Base-by-base conservation (phyloP, 2,888 invertebrate species). In the Acanthosepion esculentum region DNA sequence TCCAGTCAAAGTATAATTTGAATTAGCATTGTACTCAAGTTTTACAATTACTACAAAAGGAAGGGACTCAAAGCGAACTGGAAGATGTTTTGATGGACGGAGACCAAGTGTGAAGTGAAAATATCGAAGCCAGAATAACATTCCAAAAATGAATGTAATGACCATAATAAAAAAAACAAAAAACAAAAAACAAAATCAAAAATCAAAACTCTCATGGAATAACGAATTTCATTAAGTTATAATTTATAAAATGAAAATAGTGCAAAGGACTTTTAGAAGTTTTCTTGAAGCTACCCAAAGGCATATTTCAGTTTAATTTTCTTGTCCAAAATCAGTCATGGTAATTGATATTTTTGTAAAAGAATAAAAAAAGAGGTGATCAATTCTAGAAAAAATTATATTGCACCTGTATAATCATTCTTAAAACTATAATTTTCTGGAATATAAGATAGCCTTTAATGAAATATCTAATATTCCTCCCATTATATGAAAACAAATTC, bases 1-100 rank as follows among this genome's bases (percentile, higher is more conserved):
- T 78, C n/a, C 78, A 78, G 78, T 78, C 78, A 78, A 78, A 33
- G n/a, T 12, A 78, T 78, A 78, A n/a, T 78, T 78, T 78, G 33
- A 12, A 78, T 10, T 78, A 78, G 78, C 10, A 78, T n/a, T 15
- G 18, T 78, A 78, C 15, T 78, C 33, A 33, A 78, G 78, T n/a
- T 78, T 78, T 78, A 12, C n/a, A 78, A 78, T 78, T 33, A n/a
- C 78, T 78, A 78, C 78, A 33, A 78, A 33, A 33, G 78, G n/a
- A 78, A 78, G 78, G 33, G 12, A 78, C 78, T 78, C 78, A 33
- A 78, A 78, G 78, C 78, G 78, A 78, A 78, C 78, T 78, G 78
- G 78, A 78, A 78, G 78, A 78, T 78, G 78, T 78, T 78, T 78
- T 78, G 78, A 78, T 78, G 78, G 78, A 78, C 78, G 78, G 78